A percentile compares a stretch with the other conserved stretches of the same genome.
Evolutionary conservation across 2,113 vertebrate genomes (phyloP).

Genomic region (Felis chaus): DNA sequence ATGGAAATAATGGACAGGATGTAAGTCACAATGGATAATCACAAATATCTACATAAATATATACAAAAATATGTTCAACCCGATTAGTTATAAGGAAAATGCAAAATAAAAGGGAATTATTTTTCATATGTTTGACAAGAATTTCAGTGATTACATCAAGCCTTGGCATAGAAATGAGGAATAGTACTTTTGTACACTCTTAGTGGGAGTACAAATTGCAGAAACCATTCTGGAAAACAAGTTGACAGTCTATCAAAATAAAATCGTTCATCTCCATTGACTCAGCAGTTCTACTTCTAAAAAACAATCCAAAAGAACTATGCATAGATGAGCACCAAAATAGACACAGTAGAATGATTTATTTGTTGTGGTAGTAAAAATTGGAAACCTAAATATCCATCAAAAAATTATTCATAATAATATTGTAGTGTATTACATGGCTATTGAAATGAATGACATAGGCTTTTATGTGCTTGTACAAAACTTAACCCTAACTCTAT

Average conservation of each 20-base stretch:
- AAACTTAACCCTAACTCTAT: background rate
- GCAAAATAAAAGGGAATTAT: constrained; percentile 15
- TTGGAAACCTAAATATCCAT: background rate
- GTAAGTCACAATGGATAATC: background rate
- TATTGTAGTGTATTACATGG: background rate
- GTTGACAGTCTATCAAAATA: constrained; percentile 44
- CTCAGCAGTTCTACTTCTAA: constrained; percentile 34
- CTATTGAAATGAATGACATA: background rate
- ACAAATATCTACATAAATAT: background rate
- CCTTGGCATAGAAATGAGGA: background rate
- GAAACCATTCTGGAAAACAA: constrained; percentile 26
- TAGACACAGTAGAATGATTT: background rate
- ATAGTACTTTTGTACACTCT: background rate
- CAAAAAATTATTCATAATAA: background rate
- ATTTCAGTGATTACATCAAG: constrained; percentile 28
- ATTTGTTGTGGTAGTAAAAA: background rate
- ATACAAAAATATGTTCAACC: background rate
- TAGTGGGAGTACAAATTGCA: constrained; percentile 47
- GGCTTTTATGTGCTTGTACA: background rate
- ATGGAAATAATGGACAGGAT: background rate
- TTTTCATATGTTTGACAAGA: constrained; percentile 38
- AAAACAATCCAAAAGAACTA: constrained; percentile 6
- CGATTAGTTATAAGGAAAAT: background rate
- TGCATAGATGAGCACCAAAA: background rate
- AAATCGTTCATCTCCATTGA: background rate